Base-by-base conservation (phyloP, 1,140 invertebrate species). In the Elysia chlorotica region DNA sequence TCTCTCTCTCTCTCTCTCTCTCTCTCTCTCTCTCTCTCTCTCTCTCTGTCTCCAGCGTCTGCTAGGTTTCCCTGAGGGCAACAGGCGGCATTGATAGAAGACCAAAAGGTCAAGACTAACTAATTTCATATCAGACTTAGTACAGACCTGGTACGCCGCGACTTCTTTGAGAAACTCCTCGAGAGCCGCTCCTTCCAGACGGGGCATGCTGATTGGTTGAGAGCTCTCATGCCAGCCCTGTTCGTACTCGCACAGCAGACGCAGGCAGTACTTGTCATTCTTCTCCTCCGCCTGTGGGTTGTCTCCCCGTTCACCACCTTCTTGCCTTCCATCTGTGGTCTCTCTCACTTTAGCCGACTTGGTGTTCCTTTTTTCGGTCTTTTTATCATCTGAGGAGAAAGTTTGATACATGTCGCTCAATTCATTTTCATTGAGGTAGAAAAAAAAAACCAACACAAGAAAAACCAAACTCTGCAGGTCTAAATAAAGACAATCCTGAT, bases 161-260 rank as follows among this genome's bases (percentile, higher is more conserved):
- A 78, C 70, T n/a, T 36, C 71, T 21, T 75, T 72, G 6, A 82
- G 59, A 30, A 76, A 76, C 5, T 78, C 75, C 31, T 79, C 79
- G 74, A 19, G 35, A 33, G 28, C 56, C 63, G 23, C 30, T 19
- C 48, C 65, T 0, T 31, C 70, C 10, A 57, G 61, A 0, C 63
- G 62, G 4, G 77, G 78, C 19, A 81, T 78, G 3, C 74, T 73
- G 23, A 82, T 76, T 3, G 33, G 66, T 14, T 56, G 17, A 0
- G 74, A 48, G 3, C 74, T 75, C 17, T 75, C 71, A 75, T 83
- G 82, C 81, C 82, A 83, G 14, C 81, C 81, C 79, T 81, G 41
- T 72, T 78, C 76, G 74, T 74, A 66, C 65, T 84, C 82, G 78
- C 82, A 84, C 35, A 84, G 66, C 4, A 82, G 53, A 54, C 74